phyloP scores from a whole-genome alignment of 2,113 vertebrate genomes.

The Bettongia penicillata region DNA sequence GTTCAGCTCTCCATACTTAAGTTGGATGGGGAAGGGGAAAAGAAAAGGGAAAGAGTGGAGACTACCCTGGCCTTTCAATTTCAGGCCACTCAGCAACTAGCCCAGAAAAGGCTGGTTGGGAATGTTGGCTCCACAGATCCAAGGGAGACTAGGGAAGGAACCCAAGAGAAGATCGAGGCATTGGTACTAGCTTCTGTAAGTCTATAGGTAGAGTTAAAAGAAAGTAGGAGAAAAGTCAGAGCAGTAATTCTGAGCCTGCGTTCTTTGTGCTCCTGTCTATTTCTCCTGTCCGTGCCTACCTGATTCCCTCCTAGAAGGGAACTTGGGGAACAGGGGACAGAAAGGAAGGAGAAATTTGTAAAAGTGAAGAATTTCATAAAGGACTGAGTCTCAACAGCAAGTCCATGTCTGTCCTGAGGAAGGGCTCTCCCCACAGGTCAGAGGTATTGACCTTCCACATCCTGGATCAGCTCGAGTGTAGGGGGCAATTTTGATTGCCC shows the following conservation, averaged over 20 bases:
- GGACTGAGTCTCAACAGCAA: not conserved
- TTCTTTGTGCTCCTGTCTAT: not conserved
- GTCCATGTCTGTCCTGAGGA: not conserved
- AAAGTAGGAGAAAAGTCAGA: not conserved
- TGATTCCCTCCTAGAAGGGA: not conserved
- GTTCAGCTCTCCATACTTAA: not conserved
- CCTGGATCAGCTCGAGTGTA: not conserved
- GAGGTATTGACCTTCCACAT: not conserved
- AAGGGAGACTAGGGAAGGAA: not conserved
- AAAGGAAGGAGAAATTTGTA: not conserved
- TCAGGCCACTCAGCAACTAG: not conserved
- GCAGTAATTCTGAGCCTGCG: not conserved
- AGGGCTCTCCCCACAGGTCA: not conserved
- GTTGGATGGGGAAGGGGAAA: not conserved
- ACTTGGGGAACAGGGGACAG: not conserved
- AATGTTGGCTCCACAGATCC: not conserved
- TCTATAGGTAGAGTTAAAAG: not conserved
- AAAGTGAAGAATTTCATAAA: not conserved
- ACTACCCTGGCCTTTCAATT: not conserved
- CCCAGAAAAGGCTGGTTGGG: not conserved
- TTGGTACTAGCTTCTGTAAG: not conserved
- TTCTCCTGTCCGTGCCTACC: not conserved
- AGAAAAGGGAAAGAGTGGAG: not conserved
- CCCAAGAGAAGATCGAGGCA: not conserved
- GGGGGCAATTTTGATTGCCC: not conserved